Base-by-base conservation (phyloP, 92 coral and sea anemone species). In the Virgularia gustaviana region DNA sequence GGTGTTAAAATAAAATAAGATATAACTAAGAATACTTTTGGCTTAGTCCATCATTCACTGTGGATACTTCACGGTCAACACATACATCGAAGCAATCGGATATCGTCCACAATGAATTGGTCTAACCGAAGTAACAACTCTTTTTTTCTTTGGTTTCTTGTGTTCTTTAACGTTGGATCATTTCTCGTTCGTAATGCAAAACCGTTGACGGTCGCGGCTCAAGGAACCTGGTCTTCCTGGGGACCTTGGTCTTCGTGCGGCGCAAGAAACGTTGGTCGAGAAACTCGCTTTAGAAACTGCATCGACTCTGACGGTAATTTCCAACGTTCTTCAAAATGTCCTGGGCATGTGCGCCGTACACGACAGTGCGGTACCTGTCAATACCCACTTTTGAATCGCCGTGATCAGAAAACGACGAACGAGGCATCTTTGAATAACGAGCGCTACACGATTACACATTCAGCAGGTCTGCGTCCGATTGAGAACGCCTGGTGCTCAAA, bases 401-500 rank as follows among this genome's bases (percentile, higher is more conserved):
- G 31, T 16, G 28, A 52, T 22, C 30, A 28, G 3, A 3, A 22
- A 7, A 22, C 31, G 1, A 2, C 58, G n/a, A 1, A 19, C 49
- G 71, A 9, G 13, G 22, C 15, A 9, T 41, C 72, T 37, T 43
- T 11, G 4, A 43, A 45, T 43, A 44, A 15, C 25, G 16, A 34
- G 35, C 39, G 49, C 24, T 30, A 19, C 23, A 61, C 45, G 44
- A 3, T 4, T 61, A 38, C 71, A 1, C n/a, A n/a, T n/a, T n/a
- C n/a, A n/a, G n/a, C n/a, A n/a, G 60, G 60, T 53, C 9, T 53
- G 23, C 60, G 29, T 18, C 12, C 60, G 3, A 53, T 15, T 6
- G 76, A 85, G 29, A 86, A 91, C 0, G 87, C 96, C 19, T 91
- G 96, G 97, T 91, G 97, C 51, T 78, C 87, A 9, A 78, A 78